Evolutionary conservation across 2,888 invertebrate species (phyloP), one percentile per base, ranked within the genome.

Genomic region (Scaptomyza cyrtandrae): DNA sequence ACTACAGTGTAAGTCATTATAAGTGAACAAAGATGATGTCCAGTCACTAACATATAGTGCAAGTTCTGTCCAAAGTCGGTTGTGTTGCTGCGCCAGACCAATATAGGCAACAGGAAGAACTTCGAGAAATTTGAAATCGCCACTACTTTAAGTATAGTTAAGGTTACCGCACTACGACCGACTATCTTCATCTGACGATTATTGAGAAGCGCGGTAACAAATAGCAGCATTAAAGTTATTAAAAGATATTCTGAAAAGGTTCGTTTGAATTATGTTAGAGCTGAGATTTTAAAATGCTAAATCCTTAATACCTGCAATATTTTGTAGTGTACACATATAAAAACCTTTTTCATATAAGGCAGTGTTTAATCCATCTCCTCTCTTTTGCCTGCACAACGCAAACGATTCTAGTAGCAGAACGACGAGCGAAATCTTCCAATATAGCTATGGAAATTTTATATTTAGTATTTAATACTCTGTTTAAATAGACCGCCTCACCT

Each of bases 371-470:
- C 75, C 73, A 37, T 80, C 81, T 16, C 71, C 73, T 11, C 87
- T 77, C 43, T 87, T 90, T 49, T 91, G 90, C 3, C 92, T 89
- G 95, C 96, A 96, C 54, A 95, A 93, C 16, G 95, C 94, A 89
- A 97, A 97, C 0, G 97, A 96, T 92, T 98, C 97, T 86, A 97
- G 93, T 75, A 98, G 93, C 69, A 96, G 92, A 48, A 97, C 92
- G 27, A 98, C 94, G 11, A 97, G 93, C 9, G 95, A 94, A 46
- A 98, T 92, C 91, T 97, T 97, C 97, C 96, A 96, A 88, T 94
- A 95, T 4, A 94, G 92, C 95, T 55, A 5, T 31, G 10, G 43
- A 44, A 54, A 52, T 92, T 91, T 45, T 27, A 37, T 35, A 27
- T 11, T 35, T 11, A 33, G 24, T 33, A 13, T 31, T 48, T 9